phyloP scores from a whole-genome alignment of 2,797 vertebrate genomes.

The Dryobates pubescens region DNA sequence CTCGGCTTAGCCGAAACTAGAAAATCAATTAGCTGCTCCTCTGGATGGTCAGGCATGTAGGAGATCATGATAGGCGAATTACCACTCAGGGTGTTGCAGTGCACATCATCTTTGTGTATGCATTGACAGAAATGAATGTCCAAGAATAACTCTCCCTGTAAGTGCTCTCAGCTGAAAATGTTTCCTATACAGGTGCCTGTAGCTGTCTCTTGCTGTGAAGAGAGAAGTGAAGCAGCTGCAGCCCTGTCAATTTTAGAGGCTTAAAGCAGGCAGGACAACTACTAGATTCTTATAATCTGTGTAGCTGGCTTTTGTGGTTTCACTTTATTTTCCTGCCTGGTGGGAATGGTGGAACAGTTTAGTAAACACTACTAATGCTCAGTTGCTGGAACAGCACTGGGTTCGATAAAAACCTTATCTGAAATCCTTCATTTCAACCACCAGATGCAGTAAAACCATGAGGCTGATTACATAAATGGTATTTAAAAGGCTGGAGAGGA shows the following conservation, averaged over 20 bases:
- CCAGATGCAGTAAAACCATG: not conserved
- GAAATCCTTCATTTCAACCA: not conserved
- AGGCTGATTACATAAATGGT: not conserved
- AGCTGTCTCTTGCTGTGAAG: not conserved
- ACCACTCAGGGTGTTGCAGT: not conserved
- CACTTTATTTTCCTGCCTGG: not conserved
- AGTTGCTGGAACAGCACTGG: not conserved
- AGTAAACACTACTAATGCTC: not conserved
- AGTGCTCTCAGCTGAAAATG: not conserved
- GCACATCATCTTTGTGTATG: not conserved
- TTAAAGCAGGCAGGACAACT: not conserved
- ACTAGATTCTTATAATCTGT: not conserved
- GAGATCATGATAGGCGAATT: not conserved
- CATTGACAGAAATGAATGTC: not conserved
- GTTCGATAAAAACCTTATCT: constrained; percentile 12
- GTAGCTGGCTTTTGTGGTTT: not conserved
- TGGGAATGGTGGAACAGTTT: not conserved
- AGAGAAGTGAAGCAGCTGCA: not conserved
- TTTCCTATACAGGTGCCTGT: not conserved
- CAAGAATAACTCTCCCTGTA: not conserved
- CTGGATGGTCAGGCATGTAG: not conserved
- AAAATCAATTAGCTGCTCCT: not conserved
- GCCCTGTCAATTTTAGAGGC: not conserved
- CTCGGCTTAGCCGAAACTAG: not conserved
- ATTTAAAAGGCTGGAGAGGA: not conserved